Base-by-base conservation (phyloP, 2,888 invertebrate genomes). In the Taenaris catops region DNA sequence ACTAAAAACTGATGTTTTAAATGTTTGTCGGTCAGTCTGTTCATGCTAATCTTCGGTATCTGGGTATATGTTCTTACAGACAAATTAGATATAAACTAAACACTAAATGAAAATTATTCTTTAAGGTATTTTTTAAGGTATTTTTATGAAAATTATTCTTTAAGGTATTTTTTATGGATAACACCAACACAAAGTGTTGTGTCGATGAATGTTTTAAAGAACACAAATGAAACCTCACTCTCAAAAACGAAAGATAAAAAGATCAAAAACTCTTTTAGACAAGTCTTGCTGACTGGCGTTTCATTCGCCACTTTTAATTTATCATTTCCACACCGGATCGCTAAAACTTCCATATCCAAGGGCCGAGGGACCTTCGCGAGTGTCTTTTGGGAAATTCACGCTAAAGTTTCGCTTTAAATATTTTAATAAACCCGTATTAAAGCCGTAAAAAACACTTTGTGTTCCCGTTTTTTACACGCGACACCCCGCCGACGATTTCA, bases 341-440 rank as follows among this genome's bases (percentile, higher is more conserved):
- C 69, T 58, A 53, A 64, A 70, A 73, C 58, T 70, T 68, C 63
- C 58, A 63, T 61, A 66, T 60, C 68, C 52, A 53, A 57, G 63
- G 57, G 55, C 44, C 65, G 53, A 53, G 72, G 68, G 75, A 67
- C 72, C 66, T 63, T 63, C 70, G 62, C 55, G 56, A 53, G 59
- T 65, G 84, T 81, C 84, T 83, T 81, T 66, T 51, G 84, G 84
- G 84, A 86, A 86, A 86, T 86, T 78, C 63, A 48, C 66, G 59
- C 62, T 63, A 76, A 84, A 84, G 74, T 83, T 81, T 49, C 65
- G 68, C 75, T 71, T 84, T 84, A 81, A 84, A 86, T 84, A 86
- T 83, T 84, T 81, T 81, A 84, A 84, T 86, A 81, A 84, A 84
- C 76, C 71, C 69, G 76, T 80, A 81, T 83, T 80, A 79, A 68